A percentile compares a stretch with the other conserved stretches of the same genome.
These are phyloP conservation scores for Leucoma salicis DNA, from an alignment of 2,888 invertebrate genomes.

Conservation along the genomic window DNA sequence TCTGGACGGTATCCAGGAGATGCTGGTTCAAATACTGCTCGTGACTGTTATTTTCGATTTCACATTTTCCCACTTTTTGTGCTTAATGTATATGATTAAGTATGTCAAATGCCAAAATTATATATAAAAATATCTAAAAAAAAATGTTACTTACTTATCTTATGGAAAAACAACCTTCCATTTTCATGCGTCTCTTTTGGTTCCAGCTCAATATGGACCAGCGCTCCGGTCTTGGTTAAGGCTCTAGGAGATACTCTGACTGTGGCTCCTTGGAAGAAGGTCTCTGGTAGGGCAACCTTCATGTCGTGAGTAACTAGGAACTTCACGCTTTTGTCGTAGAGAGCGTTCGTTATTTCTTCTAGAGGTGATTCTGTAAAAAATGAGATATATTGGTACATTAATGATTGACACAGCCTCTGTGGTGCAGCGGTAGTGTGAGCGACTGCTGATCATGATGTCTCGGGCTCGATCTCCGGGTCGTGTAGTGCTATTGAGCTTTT, in stretches of 20 bases:
- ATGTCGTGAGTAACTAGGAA: slow-evolving; percentile 91
- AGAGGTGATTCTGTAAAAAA: slow-evolving; percentile 82
- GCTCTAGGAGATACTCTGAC: slow-evolving; percentile 88
- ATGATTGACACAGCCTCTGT: too few species aligned
- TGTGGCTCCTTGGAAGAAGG: slow-evolving; percentile 87
- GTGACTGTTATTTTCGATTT: too few species aligned
- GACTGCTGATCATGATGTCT: too few species aligned
- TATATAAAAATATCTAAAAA: too few species aligned
- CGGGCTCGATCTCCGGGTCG: too few species aligned
- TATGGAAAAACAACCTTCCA: slow-evolving; percentile 86
- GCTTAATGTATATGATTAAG: too few species aligned
- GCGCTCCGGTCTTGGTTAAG: slow-evolving; percentile 87
- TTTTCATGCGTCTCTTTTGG: slow-evolving; percentile 74
- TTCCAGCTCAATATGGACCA: slow-evolving; percentile 87
- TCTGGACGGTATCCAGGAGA: too few species aligned
- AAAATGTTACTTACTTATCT: slow-evolving; percentile 85
- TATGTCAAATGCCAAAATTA: too few species aligned
- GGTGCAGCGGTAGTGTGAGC: too few species aligned
- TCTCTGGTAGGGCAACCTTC: slow-evolving; percentile 86
- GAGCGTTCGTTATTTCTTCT: slow-evolving; percentile 87
- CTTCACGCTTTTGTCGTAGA: slow-evolving; percentile 86
- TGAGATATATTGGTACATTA: neutral
- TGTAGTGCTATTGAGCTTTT: too few species aligned
- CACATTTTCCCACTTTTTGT: too few species aligned
- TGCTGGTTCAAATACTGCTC: too few species aligned